Conservation (phyloP, 2,113 vertebrate genomes). For the Alosa alosa region DNA sequence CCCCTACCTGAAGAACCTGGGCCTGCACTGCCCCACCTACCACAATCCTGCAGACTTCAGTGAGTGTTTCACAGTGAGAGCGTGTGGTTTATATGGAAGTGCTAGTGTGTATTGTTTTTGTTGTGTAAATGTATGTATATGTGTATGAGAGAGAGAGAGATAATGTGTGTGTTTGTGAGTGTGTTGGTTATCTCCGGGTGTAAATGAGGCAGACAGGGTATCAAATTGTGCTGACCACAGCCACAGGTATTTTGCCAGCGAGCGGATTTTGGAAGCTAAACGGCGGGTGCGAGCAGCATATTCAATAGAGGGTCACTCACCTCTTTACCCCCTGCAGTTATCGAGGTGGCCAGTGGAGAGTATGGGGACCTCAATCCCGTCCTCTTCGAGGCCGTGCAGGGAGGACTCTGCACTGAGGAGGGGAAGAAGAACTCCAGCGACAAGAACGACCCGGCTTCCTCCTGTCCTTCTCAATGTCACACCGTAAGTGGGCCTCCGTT, state of each 20-base stretch:
- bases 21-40: constrained; percentile 96
- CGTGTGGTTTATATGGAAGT: constrained; percentile 7
- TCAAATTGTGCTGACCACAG: neutral
- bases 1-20: constrained; percentile 92
- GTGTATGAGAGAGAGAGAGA: neutral
- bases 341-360: constrained; percentile 95
- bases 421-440: constrained; percentile 86
- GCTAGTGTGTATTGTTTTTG: neutral
- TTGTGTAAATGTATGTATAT: constrained; percentile 1
- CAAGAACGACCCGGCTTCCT: constrained; percentile 71
- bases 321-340: constrained; percentile 72
- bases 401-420: constrained; percentile 84
- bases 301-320: neutral
- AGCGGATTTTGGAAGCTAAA: neutral
- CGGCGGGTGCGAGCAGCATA: neutral
- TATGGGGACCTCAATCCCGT: constrained; percentile 95
- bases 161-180: neutral
- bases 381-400: constrained; percentile 93
- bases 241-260: neutral
- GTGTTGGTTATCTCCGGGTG: neutral
- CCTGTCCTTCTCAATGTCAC: constrained; percentile 74
- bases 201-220: neutral
- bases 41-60: constrained; percentile 99
- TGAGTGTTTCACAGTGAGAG: constrained; percentile 68
- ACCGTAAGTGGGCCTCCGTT: constrained; percentile 69